These are phyloP conservation scores for Lasioglossum vierecki DNA, from an alignment of 2,888 invertebrate species.

Conservation along the genomic window DNA sequence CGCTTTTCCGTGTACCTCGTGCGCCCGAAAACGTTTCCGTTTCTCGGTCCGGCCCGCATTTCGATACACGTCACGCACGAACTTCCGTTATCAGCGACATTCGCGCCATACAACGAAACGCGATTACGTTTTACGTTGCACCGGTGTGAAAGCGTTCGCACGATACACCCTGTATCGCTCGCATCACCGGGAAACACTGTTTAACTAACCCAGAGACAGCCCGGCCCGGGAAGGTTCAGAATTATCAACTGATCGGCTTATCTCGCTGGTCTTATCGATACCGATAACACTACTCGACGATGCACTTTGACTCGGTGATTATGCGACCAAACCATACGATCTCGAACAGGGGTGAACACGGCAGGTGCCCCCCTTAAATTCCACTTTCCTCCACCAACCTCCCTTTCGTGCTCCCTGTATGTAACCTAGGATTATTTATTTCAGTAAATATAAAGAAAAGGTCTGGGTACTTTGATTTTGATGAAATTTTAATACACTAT, in stretches of 20 bases:
- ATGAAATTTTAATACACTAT: no score
- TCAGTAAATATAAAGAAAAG: no score
- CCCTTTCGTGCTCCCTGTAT: no score
- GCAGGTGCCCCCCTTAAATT: no score
- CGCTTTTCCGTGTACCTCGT: background rate
- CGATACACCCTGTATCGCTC: constrained; percentile 25
- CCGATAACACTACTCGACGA: background rate
- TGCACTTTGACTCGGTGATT: background rate
- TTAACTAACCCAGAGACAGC: constrained; percentile 32
- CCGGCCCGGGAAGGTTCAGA: constrained; percentile 37
- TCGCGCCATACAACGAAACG: constrained; percentile 58
- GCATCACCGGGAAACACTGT: constrained; percentile 30
- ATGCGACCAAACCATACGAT: background rate
- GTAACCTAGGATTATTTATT: no score
- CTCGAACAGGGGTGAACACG: no score
- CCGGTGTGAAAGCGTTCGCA: constrained; percentile 13
- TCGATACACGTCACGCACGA: constrained; percentile 27
- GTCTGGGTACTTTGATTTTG: no score
- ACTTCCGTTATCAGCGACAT: constrained; percentile 44
- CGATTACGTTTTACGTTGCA: constrained; percentile 51
- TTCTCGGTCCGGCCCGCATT: background rate
- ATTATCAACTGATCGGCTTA: constrained; percentile 33
- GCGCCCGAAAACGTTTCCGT: background rate
- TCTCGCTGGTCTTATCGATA: constrained; percentile 14
- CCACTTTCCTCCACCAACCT: no score